A percentile compares a stretch with the other conserved stretches of the same genome.
These are phyloP conservation scores for Grammomys surdaster DNA, from an alignment of 2,113 vertebrate species.

Conservation along the genomic window DNA sequence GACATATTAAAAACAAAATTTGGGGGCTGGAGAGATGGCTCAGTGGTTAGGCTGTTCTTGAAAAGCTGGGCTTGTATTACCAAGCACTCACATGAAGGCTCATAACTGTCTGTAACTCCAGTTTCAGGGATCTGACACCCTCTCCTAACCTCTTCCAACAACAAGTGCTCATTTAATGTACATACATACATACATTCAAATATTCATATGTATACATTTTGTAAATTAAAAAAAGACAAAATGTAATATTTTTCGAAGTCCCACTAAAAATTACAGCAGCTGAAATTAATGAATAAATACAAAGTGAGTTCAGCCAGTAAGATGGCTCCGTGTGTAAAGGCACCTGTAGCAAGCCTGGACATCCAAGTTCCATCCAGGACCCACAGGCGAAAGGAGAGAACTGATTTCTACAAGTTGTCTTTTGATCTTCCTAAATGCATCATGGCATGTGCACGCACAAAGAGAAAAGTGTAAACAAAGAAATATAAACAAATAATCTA, in stretches of 20 bases:
- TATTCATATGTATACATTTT: not conserved
- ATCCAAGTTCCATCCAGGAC: not conserved
- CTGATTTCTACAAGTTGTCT: too few species aligned
- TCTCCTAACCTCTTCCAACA: not conserved
- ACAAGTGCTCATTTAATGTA: not conserved
- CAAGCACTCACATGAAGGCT: not conserved
- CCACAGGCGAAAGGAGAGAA: not conserved
- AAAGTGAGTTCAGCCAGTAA: not conserved
- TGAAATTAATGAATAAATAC: conserved; percentile 54
- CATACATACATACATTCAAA: not conserved
- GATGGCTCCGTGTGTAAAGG: not conserved
- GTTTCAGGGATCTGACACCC: not conserved
- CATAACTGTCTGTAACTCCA: not conserved
- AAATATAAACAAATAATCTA: not conserved
- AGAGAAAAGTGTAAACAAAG: not conserved
- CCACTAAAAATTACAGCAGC: not conserved
- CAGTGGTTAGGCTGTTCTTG: not conserved
- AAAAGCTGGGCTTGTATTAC: not conserved
- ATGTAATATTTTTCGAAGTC: conserved; percentile 26
- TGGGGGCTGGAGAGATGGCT: not conserved
- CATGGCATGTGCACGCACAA: too few species aligned
- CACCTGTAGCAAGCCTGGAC: not conserved
- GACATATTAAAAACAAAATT: not conserved
- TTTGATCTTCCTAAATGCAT: not conserved
- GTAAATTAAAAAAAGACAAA: not conserved